Conservation (phyloP, 2,113 vertebrate genomes). For the Henicopernis longicauda region DNA sequence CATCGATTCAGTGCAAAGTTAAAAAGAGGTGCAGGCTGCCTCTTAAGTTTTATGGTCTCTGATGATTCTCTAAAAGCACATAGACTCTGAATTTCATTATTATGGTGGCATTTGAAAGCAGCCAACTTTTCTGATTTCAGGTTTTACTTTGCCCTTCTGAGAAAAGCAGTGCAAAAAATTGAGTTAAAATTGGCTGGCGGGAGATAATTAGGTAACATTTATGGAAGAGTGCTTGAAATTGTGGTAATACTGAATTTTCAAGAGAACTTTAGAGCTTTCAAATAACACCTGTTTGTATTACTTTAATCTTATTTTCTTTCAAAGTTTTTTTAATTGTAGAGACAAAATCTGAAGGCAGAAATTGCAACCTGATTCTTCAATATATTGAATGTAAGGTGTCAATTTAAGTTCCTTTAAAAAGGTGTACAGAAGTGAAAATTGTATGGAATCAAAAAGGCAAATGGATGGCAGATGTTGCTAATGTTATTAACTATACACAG, state of each 20-base stretch:
- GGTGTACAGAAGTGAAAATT: not conserved
- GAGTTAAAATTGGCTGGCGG: not conserved
- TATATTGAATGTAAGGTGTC: not conserved
- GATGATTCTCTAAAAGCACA: not conserved
- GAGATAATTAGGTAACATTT: slow-evolving; percentile 41
- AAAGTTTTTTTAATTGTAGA: slow-evolving; percentile 57
- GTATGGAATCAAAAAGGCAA: not conserved
- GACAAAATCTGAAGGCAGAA: slow-evolving; percentile 54
- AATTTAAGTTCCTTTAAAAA: not conserved
- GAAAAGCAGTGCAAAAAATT: not conserved
- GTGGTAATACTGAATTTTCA: slow-evolving; percentile 46
- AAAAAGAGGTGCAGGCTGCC: not conserved
- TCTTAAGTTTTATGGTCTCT: not conserved
- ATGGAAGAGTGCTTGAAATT: slow-evolving; percentile 26
- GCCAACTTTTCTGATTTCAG: not conserved
- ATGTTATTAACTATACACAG: not conserved
- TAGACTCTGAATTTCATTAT: not conserved
- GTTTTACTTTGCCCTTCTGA: not conserved
- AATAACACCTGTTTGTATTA: slow-evolving; percentile 57
- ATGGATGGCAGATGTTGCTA: not conserved
- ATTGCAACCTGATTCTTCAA: not conserved
- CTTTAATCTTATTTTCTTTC: slow-evolving; percentile 53
- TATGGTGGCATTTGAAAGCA: not conserved
- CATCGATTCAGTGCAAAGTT: not conserved
- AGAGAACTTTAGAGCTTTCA: slow-evolving; percentile 51